Percentiles rank a stretch among this genome's conserved stretches.
These are phyloP conservation scores for Pimephales promelas DNA, from an alignment of 2,113 vertebrate species.

Conservation along the genomic window DNA sequence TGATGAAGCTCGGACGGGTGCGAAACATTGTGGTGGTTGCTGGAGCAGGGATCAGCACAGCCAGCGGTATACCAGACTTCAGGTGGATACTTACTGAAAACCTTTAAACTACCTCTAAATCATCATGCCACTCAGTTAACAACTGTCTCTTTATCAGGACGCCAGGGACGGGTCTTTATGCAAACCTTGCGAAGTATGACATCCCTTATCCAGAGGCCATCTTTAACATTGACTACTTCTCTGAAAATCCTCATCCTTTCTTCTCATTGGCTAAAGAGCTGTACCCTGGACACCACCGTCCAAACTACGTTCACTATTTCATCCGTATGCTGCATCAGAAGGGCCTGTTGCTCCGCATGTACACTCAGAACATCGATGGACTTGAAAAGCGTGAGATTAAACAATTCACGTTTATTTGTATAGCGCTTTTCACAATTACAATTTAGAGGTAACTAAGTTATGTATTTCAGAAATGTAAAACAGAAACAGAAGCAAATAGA, in stretches of 20 bases:
- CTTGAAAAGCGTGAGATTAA: conserved; percentile 75
- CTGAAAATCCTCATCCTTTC: conserved; percentile 71
- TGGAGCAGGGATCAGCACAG: conserved; percentile 81
- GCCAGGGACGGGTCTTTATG: conserved; percentile 78
- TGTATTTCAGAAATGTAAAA: too few species aligned
- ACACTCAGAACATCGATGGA: conserved; percentile 84
- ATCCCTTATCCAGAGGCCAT: conserved; percentile 77
- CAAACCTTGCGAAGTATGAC: conserved; percentile 78
- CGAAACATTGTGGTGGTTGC: conserved; percentile 78
- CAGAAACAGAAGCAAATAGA: too few species aligned
- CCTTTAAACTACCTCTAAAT: not conserved
- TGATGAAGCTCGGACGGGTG: conserved; percentile 73
- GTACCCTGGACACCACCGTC: conserved; percentile 75
- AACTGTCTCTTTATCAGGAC: conserved; percentile 61
- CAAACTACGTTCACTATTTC: conserved; percentile 70
- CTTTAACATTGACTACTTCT: conserved; percentile 80
- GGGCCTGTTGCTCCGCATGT: conserved; percentile 78
- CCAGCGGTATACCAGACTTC: conserved; percentile 82
- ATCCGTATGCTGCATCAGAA: conserved; percentile 77
- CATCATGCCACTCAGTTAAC: not conserved
- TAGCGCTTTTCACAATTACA: too few species aligned
- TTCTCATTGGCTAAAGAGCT: conserved; percentile 77
- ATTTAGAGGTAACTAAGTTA: too few species aligned
- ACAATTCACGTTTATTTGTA: too few species aligned
- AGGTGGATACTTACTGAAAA: conserved; percentile 61